Conservation (phyloP, 2,888 invertebrate species). For the Lathronympha strigana region DNA sequence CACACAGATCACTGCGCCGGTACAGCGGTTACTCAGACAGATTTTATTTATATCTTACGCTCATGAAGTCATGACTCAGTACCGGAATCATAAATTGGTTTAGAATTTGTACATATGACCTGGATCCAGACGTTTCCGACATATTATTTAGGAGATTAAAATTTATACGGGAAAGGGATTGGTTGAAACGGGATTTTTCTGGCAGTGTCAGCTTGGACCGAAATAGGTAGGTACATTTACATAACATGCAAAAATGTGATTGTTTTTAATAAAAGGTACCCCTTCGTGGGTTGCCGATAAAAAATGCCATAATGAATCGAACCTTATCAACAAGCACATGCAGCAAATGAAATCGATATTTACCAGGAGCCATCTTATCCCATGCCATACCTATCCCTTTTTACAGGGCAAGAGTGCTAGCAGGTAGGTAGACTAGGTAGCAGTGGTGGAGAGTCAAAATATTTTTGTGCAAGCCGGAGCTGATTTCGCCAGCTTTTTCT, state of each 20-base stretch:
- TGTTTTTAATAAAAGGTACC: too few relatives aligned
- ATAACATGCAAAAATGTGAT: slow-evolving; percentile 27
- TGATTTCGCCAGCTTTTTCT: too few relatives aligned
- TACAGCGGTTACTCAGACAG: slow-evolving; percentile 26
- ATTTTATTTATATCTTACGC: slow-evolving; percentile 37
- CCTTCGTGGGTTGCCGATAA: too few relatives aligned
- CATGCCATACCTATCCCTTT: too few relatives aligned
- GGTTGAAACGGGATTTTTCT: slow-evolving; percentile 3
- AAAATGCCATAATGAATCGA: not conserved
- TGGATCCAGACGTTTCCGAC: not conserved
- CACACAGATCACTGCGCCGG: not conserved
- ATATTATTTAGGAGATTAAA: not conserved
- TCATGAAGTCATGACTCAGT: slow-evolving; percentile 33
- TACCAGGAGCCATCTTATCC: too few relatives aligned
- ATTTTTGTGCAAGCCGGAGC: too few relatives aligned
- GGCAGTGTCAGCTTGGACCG: slow-evolving; percentile 16
- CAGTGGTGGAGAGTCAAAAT: too few relatives aligned
- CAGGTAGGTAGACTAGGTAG: too few relatives aligned
- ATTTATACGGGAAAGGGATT: not conserved
- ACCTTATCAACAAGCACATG: too few relatives aligned
- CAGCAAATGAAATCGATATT: too few relatives aligned
- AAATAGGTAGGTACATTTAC: slow-evolving; percentile 34
- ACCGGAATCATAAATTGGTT: slow-evolving; percentile 26
- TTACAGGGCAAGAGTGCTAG: too few relatives aligned
- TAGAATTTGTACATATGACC: slow-evolving; percentile 21